Conservation (phyloP, 2,113 vertebrate genomes). For the Burhinus bistriatus region DNA sequence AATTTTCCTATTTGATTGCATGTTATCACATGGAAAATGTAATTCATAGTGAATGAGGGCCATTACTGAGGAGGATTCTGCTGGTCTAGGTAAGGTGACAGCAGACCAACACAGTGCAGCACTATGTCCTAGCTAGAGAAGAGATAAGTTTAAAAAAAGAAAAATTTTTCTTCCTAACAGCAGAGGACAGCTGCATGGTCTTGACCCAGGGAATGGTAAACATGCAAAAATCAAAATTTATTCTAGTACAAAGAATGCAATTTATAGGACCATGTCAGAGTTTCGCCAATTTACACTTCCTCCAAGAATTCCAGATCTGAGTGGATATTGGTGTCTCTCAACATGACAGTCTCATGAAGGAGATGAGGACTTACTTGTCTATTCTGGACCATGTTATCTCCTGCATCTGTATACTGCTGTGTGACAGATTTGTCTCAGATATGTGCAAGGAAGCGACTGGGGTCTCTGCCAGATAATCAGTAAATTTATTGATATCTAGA, state of each 20-base stretch:
- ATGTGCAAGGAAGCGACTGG: not conserved
- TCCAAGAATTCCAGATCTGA: not conserved
- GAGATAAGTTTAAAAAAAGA: not conserved
- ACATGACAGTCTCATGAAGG: not conserved
- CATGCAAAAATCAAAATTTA: not conserved
- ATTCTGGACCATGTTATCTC: not conserved
- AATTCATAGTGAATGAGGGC: not conserved
- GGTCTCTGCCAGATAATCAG: not conserved
- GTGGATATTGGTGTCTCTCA: not conserved
- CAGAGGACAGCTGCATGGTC: not conserved
- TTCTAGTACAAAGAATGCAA: not conserved
- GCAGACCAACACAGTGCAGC: not conserved
- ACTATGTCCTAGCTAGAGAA: not conserved
- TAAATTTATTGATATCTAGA: no score
- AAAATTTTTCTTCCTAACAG: not conserved
- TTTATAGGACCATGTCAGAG: not conserved
- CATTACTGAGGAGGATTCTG: not conserved
- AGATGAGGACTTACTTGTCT: not conserved
- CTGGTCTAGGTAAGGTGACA: not conserved
- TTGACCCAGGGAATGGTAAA: not conserved
- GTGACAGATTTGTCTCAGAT: not conserved
- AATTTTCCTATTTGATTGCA: not conserved
- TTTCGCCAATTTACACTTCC: not conserved
- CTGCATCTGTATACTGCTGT: not conserved
- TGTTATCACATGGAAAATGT: not conserved